Percentiles rank a stretch among this genome's conserved stretches.
Conservation (phyloP, 1,140 invertebrate species). For the Andricus grossulariae region DNA sequence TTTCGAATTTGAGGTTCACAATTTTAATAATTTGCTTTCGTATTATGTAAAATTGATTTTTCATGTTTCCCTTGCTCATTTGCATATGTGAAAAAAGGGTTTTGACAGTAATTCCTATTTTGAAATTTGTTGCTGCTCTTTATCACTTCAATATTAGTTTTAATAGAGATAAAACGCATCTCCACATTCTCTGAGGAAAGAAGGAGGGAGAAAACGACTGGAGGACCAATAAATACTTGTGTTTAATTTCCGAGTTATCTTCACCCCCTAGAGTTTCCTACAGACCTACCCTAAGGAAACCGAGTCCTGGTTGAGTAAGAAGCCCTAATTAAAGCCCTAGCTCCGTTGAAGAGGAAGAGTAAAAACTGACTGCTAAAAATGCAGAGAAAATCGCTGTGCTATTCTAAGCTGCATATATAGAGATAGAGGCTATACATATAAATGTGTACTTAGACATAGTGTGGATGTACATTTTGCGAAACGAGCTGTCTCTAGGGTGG, state of each 20-base stretch:
- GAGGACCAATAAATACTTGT: constrained; percentile 42
- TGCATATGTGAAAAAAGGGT: no score
- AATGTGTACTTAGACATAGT: constrained; percentile 12
- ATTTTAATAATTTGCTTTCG: accelerated
- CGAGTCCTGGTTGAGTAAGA: not conserved
- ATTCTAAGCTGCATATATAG: not conserved
- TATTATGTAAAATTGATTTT: no score
- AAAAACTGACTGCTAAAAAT: constrained; percentile 16
- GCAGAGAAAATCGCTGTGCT: not conserved
- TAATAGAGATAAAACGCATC: not conserved
- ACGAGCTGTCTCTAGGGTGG: not conserved
- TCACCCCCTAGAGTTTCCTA: constrained; percentile 8
- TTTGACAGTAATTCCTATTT: no score
- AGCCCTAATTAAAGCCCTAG: constrained; percentile 13
- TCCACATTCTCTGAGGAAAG: no score
- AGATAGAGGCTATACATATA: not conserved
- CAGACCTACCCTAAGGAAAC: not conserved
- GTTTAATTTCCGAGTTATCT: constrained; percentile 45
- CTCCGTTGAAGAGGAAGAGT: not conserved
- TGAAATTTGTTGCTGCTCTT: no score
- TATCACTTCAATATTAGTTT: no score
- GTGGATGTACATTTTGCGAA: not conserved
- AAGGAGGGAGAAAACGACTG: not conserved
- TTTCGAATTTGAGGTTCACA: accelerated
- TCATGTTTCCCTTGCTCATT: no score